Percentiles rank a stretch among this genome's conserved stretches.
These are phyloP conservation scores for Stenotaenia linearis DNA, from an alignment of 2,888 invertebrate genomes.

Conservation along the genomic window DNA sequence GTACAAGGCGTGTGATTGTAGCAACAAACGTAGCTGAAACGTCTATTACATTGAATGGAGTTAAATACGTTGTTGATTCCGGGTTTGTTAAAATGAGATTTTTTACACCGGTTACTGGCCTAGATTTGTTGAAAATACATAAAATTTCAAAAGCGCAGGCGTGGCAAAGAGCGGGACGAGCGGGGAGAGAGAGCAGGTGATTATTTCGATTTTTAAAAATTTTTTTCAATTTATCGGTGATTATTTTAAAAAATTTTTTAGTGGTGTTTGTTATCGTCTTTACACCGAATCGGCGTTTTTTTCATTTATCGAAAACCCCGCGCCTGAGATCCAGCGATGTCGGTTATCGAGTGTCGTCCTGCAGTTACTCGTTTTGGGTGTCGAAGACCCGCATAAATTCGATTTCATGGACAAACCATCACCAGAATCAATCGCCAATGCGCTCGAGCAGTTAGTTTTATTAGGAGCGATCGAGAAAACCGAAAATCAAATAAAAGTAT, in stretches of 20 bases:
- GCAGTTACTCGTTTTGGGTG: slow-evolving; percentile 75
- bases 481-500: slow-evolving; percentile 32
- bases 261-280: slow-evolving; percentile 79
- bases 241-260: slow-evolving; percentile 43
- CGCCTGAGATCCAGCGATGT: slow-evolving; percentile 80
- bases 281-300: slow-evolving; percentile 75
- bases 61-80: slow-evolving; percentile 84
- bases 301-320: slow-evolving; percentile 61
- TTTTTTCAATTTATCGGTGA: neutral
- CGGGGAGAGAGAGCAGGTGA: slow-evolving; percentile 66
- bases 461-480: slow-evolving; percentile 60
- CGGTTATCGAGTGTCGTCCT: slow-evolving; percentile 68
- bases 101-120: slow-evolving; percentile 51
- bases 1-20: slow-evolving; percentile 54
- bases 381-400: slow-evolving; percentile 69
- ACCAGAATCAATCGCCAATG: slow-evolving; percentile 53
- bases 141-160: slow-evolving; percentile 85
- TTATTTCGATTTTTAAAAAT: neutral
- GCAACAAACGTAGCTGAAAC: slow-evolving; percentile 59
- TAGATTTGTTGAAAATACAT: slow-evolving; percentile 75
- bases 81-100: slow-evolving; percentile 86
- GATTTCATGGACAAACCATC: slow-evolving; percentile 88
- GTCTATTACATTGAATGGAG: slow-evolving; percentile 61
- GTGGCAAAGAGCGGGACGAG: slow-evolving; percentile 86
- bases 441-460: slow-evolving; percentile 49